Evolutionary conservation across 2,888 invertebrate genomes (phyloP), one percentile per base, ranked within the genome.

Genomic region (Sericinus montela): DNA sequence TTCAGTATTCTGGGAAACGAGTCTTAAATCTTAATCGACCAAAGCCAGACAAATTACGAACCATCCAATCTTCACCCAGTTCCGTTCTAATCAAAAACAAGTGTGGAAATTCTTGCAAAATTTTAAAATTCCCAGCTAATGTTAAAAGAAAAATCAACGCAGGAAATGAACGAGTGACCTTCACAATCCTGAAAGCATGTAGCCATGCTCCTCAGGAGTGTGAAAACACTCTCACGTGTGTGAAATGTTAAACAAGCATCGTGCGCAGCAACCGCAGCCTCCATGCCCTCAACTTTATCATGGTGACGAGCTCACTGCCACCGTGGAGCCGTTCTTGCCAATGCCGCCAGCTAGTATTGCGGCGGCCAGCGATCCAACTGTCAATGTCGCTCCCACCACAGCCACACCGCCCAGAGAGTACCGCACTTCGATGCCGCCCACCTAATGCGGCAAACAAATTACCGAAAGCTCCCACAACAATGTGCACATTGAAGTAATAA

Each of bases 301-400:
- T 34, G 32, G 30, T 45, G 35, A 32, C 41, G 48, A 40, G 54
- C 96, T 95, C 95, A 98, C 98, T 88, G 98, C 98, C 72, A 98
- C 97, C 62, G 98, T 97, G 73, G 98, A 98, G 90, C 98, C 98
- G 91, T 98, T 98, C 92, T 98, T 98, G 80, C 98, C 98, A 79
- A 96, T 95, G 86, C 99, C 99, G 82, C 97, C 96, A 75, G 92
- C 92, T 81, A 94, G 92, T 89, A 95, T 94, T 84, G 94, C 92
- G 68, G 91, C 91, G 80, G 93, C 91, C 79, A 94, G 92, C 80
- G 92, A 90, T 82, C 92, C 92, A 73, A 94, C 89, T 69, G 94
- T 92, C 86, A 93, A 90, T 76, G 91, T 80, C 69, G 94, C 91
- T 87, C 93, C 93, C 71, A 91, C 81, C 77, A 94, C 81, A 72